Percentiles rank a stretch among this genome's conserved stretches.
Conservation (phyloP, 2,888 invertebrate species). For the Meandrusa payeni region DNA sequence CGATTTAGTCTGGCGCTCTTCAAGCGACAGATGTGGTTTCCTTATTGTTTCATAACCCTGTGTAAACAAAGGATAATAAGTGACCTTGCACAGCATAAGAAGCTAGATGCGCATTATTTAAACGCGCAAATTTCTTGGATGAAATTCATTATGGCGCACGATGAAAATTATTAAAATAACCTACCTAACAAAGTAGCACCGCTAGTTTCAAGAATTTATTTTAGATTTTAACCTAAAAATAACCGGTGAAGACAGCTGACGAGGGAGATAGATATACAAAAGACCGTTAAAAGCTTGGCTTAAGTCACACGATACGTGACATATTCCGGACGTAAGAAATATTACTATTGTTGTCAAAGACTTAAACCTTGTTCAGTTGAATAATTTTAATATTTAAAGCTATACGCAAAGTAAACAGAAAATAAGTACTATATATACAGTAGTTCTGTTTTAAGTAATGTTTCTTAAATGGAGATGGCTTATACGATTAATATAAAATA, state of each 20-base stretch:
- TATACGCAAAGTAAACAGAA: too few relatives aligned
- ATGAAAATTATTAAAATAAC: slow-evolving; percentile 75
- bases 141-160: slow-evolving; percentile 59
- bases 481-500: too few relatives aligned
- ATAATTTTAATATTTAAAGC: too few relatives aligned
- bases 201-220: slow-evolving; percentile 75
- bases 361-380: too few relatives aligned
- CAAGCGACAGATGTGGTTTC: slow-evolving; percentile 57
- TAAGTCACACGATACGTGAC: slow-evolving; percentile 5
- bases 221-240: slow-evolving; percentile 79
- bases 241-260: slow-evolving; percentile 76
- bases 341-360: too few relatives aligned
- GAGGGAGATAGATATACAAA: slow-evolving; percentile 46
- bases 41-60: slow-evolving; percentile 78
- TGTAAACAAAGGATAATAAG: slow-evolving; percentile 64
- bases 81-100: slow-evolving; percentile 45
- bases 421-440: too few relatives aligned
- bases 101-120: slow-evolving; percentile 49
- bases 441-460: too few relatives aligned
- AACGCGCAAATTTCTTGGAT: slow-evolving; percentile 69
- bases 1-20: slow-evolving; percentile 61
- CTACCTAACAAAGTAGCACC: slow-evolving; percentile 60
- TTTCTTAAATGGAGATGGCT: too few relatives aligned
- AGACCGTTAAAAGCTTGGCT: slow-evolving; percentile 3
- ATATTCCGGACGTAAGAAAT: background rate